Percentiles rank a stretch among this genome's conserved stretches.
phyloP scores from a whole-genome alignment of 1,140 invertebrate species.

The Drosophila santomea region DNA sequence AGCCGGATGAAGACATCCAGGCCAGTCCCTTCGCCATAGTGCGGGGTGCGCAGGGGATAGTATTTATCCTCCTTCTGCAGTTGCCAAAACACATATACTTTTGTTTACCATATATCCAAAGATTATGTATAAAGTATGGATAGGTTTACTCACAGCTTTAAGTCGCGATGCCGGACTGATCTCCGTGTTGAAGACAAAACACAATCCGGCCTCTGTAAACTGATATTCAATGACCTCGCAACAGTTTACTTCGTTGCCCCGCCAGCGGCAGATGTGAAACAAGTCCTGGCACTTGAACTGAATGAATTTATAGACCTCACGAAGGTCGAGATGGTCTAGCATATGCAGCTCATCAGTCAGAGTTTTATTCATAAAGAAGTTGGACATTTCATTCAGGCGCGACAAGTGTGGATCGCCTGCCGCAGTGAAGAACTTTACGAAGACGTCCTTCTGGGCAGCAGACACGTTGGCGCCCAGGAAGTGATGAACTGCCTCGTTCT shows the following conservation, averaged over 20 bases:
- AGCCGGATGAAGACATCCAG: slow-evolving; percentile 51
- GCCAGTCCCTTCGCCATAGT: slow-evolving; percentile 55
- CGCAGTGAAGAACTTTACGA: slow-evolving; percentile 58
- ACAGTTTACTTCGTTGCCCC: slow-evolving; percentile 49
- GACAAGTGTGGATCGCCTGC: slow-evolving; percentile 44
- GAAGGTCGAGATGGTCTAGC: slow-evolving; percentile 57
- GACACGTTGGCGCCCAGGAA: slow-evolving; percentile 63
- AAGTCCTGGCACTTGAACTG: slow-evolving; percentile 51
- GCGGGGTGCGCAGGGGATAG: slow-evolving; percentile 61
- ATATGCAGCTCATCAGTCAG: slow-evolving; percentile 16
- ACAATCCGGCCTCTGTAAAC: slow-evolving; percentile 70
- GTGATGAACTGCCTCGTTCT: slow-evolving; percentile 33
- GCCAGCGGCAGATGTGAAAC: slow-evolving; percentile 58
- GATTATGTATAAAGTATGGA: too few relatives aligned
- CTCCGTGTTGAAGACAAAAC: slow-evolving; percentile 67
- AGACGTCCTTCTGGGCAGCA: slow-evolving; percentile 33
- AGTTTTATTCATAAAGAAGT: slow-evolving; percentile 46
- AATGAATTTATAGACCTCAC: slow-evolving; percentile 35
- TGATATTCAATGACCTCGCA: slow-evolving; percentile 70
- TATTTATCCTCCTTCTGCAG: slow-evolving; percentile 52
- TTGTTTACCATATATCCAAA: too few relatives aligned
- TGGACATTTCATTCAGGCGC: slow-evolving; percentile 29
- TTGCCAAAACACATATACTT: too few relatives aligned
- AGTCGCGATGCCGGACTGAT: slow-evolving; percentile 32
- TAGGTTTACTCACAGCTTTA: slow-evolving; percentile 30